phyloP scores from a whole-genome alignment of 2,797 vertebrate species.

The Coracias cyanogaster region DNA sequence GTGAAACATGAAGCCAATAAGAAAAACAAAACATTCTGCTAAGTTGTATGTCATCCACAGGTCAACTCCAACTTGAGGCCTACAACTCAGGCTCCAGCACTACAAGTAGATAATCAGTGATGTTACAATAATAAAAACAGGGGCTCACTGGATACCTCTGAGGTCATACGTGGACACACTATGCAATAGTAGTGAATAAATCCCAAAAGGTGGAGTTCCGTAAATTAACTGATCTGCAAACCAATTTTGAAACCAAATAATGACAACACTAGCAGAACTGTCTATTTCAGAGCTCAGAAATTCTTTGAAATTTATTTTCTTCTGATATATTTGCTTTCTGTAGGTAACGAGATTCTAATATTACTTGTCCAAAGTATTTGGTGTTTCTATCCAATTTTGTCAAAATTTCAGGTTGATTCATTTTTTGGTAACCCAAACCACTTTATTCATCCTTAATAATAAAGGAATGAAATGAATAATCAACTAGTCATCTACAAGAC shows the following conservation, averaged over 20 bases:
- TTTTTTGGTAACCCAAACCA: background rate
- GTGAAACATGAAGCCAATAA: no score
- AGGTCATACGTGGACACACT: background rate
- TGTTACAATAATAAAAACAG: background rate
- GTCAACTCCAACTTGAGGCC: no score
- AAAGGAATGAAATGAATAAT: slow-evolving; percentile 42
- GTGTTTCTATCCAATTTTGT: background rate
- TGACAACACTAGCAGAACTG: background rate
- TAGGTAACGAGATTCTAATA: background rate
- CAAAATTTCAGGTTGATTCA: background rate
- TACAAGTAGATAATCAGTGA: background rate
- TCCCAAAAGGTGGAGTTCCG: background rate
- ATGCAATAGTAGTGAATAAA: background rate
- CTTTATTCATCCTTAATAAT: background rate
- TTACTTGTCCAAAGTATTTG: background rate
- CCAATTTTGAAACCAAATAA: background rate
- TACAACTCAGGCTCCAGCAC: no score
- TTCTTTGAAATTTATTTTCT: background rate
- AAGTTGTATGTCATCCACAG: no score
- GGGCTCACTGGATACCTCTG: background rate
- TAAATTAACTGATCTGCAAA: background rate
- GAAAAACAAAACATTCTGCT: no score
- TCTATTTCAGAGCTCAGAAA: background rate
- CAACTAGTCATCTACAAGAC: slow-evolving; percentile 10
- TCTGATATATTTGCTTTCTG: background rate